A percentile compares a stretch with the other conserved stretches of the same genome.
These are phyloP conservation scores for Pachycephus smyrnensis DNA, from an alignment of 2,888 invertebrate genomes.

Conservation along the genomic window DNA sequence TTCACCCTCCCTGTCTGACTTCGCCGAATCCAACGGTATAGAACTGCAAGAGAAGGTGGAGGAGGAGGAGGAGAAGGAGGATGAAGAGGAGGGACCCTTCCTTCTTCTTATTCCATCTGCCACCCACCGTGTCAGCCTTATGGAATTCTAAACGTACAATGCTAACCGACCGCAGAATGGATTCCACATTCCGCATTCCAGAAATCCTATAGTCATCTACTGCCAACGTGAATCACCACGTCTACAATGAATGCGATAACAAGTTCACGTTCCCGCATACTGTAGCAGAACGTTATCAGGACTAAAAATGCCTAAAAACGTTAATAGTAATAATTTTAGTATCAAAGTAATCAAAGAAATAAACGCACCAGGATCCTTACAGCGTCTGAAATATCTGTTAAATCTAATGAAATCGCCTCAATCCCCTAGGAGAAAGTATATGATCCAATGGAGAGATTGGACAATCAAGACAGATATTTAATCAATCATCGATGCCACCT, in stretches of 20 bases:
- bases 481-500: slow-evolving; percentile 36
- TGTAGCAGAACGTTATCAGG: background rate
- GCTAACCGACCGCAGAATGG: background rate
- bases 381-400: background rate
- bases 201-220: background rate
- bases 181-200: slow-evolving; percentile 1
- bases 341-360: background rate
- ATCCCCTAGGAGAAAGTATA: background rate
- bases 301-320: background rate
- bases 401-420: background rate
- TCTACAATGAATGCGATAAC: background rate
- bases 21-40: slow-evolving; percentile 8
- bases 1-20: slow-evolving; percentile 11
- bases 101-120: slow-evolving; percentile 49
- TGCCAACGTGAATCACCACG: background rate
- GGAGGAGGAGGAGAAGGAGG: slow-evolving; percentile 2
- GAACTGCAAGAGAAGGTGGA: background rate
- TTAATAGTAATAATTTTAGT: background rate
- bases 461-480: background rate
- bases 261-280: background rate
- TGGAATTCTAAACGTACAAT: slow-evolving; percentile 10
- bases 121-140: slow-evolving; percentile 49
- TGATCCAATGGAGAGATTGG: background rate
- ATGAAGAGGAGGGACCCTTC: slow-evolving; percentile 30
- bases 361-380: background rate